Evolutionary conservation across 2,888 invertebrate species (phyloP).

Genomic region (Vanessa cardui): DNA sequence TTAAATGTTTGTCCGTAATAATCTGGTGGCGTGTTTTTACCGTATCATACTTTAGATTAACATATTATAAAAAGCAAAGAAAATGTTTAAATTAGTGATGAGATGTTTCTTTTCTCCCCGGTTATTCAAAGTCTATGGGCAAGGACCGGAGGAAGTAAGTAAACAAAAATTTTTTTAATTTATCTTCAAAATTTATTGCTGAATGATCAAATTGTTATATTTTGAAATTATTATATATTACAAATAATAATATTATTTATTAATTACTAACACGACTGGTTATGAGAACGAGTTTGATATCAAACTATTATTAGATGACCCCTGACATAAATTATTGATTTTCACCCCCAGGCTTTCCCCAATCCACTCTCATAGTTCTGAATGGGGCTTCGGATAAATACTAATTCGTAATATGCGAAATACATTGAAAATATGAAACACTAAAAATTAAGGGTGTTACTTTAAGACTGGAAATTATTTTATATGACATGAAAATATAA

Average conservation of each 20-base stretch:
- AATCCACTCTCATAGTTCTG: constrained; percentile 9
- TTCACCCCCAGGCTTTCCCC: constrained; percentile 15
- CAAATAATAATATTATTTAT: no score
- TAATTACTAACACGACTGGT: no score
- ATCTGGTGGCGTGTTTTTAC: background rate
- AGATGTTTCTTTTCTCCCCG: constrained; percentile 88
- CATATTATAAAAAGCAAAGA: constrained; percentile 15
- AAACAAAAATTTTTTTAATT: background rate
- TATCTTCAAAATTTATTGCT: background rate
- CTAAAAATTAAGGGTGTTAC: background rate
- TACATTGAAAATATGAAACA: background rate
- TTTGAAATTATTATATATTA: no score
- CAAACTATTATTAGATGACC: constrained; percentile 3
- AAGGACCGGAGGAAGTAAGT: constrained; percentile 58
- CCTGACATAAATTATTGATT: constrained; percentile 21
- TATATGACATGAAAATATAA: no score
- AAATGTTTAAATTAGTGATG: constrained; percentile 77
- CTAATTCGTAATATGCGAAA: background rate
- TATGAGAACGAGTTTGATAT: background rate
- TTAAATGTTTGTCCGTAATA: background rate
- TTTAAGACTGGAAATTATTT: no score
- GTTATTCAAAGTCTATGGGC: constrained; percentile 87
- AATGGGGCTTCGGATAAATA: background rate
- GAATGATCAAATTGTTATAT: no score
- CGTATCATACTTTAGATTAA: background rate